Conservation (phyloP, 37 sponge, comb jelly and placozoan genomes). For the Cliona cf. orientalis region DNA sequence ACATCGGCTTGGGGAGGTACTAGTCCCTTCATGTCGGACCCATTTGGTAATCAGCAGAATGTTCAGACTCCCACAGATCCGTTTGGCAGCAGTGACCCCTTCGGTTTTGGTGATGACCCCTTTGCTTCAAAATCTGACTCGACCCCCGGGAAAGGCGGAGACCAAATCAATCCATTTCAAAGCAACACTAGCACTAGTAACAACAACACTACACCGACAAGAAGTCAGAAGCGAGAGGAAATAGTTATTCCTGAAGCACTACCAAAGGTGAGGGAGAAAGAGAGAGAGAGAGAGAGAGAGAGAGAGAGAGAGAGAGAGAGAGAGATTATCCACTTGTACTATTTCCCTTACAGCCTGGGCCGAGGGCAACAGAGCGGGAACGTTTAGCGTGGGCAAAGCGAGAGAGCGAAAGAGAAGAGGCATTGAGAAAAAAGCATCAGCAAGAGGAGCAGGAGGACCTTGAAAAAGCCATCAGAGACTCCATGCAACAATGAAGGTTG, state of each 20-base stretch:
- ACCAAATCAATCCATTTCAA: neutral
- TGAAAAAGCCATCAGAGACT: neutral
- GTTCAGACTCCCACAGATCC: slow-evolving; percentile 40
- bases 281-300: neutral
- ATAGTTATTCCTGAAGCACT: neutral
- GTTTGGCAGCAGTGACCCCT: slow-evolving; percentile 39
- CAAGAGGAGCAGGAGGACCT: neutral
- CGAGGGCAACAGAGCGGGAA: neutral
- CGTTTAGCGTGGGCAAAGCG: neutral
- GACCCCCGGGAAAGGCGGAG: neutral
- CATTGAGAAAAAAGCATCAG: neutral
- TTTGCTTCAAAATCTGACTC: slow-evolving; percentile 1
- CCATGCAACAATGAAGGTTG: neutral
- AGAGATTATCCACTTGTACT: neutral
- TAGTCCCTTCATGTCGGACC: slow-evolving; percentile 14
- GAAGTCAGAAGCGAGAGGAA: neutral
- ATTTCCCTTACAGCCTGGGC: slow-evolving; percentile 3
- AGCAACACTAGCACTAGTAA: neutral
- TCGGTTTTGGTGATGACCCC: slow-evolving; percentile 37
- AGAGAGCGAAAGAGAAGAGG: slow-evolving; percentile 24
- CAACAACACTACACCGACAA: neutral
- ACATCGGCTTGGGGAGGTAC: slow-evolving; percentile 22
- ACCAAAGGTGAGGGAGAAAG: neutral
- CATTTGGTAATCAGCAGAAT: slow-evolving; percentile 14
- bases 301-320: slow-evolving; percentile 1